Percentiles rank a stretch among this genome's conserved stretches.
Evolutionary conservation across 2,888 invertebrate species (phyloP).

Genomic region (Allygus modestus): DNA sequence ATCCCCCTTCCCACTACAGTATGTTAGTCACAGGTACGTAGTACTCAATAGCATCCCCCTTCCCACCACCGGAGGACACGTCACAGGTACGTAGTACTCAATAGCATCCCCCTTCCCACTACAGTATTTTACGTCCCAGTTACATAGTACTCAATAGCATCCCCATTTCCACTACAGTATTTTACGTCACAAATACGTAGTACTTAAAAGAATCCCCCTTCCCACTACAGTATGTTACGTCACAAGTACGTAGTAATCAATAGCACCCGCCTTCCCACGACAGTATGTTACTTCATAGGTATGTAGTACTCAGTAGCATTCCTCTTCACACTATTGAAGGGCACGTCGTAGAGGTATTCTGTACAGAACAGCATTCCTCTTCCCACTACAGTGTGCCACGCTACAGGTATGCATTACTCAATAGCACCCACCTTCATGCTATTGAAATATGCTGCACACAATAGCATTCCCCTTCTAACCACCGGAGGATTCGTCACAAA

Average conservation of each 20-base stretch:
- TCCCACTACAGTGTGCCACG: slow-evolving; percentile 83
- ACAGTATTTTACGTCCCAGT: slow-evolving; percentile 84
- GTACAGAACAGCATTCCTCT: slow-evolving; percentile 82
- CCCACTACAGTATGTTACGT: slow-evolving; percentile 84
- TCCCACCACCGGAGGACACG: slow-evolving; percentile 83
- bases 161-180: no score
- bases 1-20: no score
- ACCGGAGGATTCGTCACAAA: not conserved
- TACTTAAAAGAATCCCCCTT: slow-evolving; percentile 82
- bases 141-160: slow-evolving; percentile 73
- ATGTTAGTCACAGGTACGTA: slow-evolving; percentile 74
- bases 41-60: slow-evolving; percentile 82
- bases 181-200: slow-evolving; percentile 75
- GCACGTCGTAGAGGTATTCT: slow-evolving; percentile 74
- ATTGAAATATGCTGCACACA: not conserved
- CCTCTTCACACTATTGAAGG: no score
- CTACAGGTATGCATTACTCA: slow-evolving; percentile 82
- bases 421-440: slow-evolving; percentile 80
- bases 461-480: not conserved
- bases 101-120: slow-evolving; percentile 83
- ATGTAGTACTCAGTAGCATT: slow-evolving; percentile 70
- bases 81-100: slow-evolving; percentile 82
- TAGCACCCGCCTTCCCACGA: slow-evolving; percentile 83
- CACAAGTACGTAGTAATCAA: slow-evolving; percentile 81
- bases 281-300: slow-evolving; percentile 84